A percentile compares a stretch with the other conserved stretches of the same genome.
These are phyloP conservation scores for Meloidogyne floridensis DNA, from an alignment of 1,140 invertebrate genomes.

Conservation along the genomic window DNA sequence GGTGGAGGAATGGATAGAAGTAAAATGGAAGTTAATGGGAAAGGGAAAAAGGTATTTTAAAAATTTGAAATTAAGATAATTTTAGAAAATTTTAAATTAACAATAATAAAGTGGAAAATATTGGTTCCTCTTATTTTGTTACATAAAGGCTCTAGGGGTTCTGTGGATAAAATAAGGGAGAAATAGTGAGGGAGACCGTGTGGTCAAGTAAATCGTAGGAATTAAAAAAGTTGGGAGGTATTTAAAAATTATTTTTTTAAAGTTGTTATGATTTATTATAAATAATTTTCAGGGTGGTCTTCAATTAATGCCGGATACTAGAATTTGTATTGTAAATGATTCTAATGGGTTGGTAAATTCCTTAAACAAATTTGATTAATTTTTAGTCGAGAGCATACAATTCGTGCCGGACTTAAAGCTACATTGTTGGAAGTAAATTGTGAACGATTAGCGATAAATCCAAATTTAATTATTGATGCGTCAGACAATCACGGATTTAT, in stretches of 20 bases:
- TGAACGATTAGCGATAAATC: conserved; percentile 23
- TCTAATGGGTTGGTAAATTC: conserved; percentile 32
- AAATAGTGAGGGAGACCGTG: no score
- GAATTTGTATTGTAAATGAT: conserved; percentile 37
- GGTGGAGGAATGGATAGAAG: conserved; percentile 32
- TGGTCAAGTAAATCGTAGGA: no score
- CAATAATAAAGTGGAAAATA: no score
- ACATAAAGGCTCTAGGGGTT: no score
- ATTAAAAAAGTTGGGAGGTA: no score
- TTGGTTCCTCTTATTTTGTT: no score
- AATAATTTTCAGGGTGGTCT: conserved; percentile 31
- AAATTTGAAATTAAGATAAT: no score
- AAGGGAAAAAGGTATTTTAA: conserved; percentile 36
- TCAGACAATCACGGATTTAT: conserved; percentile 31
- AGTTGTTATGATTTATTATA: neutral
- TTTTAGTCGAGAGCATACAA: conserved; percentile 27
- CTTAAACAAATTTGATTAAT: neutral
- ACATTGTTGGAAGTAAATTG: conserved; percentile 44
- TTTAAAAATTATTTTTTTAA: no score
- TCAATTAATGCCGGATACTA: conserved; percentile 32
- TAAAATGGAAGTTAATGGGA: conserved; percentile 35
- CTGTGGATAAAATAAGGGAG: no score
- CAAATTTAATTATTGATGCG: conserved; percentile 28
- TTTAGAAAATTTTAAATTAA: no score
- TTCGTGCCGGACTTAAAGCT: conserved; percentile 47